phyloP scores from a whole-genome alignment of 1,140 invertebrate genomes.

The Anthonomus grandis region DNA sequence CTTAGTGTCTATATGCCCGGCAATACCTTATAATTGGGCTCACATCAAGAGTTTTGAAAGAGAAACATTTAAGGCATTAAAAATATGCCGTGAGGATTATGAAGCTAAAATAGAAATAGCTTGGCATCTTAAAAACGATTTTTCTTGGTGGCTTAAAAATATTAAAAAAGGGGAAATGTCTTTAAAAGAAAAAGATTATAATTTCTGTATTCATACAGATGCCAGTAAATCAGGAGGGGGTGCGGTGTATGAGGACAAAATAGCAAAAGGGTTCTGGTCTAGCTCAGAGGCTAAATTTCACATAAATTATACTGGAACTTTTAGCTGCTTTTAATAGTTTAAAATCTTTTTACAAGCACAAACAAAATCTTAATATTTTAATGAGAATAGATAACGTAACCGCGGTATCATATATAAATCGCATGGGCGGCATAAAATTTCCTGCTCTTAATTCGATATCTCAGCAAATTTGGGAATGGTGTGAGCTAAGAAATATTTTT shows the following conservation, averaged over 20 bases:
- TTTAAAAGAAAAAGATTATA: too few species aligned
- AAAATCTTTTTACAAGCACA: background rate
- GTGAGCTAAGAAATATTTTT: too few species aligned
- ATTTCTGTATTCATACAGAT: background rate
- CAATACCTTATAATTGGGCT: background rate
- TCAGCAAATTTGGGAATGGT: too few species aligned
- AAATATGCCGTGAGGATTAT: background rate
- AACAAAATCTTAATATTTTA: slow-evolving; percentile 6
- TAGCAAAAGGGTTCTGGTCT: slow-evolving; percentile 1
- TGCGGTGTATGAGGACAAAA: background rate
- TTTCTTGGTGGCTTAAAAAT: background rate
- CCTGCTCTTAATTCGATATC: too few species aligned
- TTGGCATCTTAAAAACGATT: background rate
- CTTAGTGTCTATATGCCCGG: background rate
- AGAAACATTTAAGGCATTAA: background rate
- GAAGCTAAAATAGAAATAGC: background rate
- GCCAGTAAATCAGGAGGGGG: too few species aligned
- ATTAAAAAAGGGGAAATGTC: background rate
- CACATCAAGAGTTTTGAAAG: background rate
- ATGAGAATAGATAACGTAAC: slow-evolving; percentile 4
- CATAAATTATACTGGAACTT: slow-evolving; percentile 11
- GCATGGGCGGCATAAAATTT: background rate
- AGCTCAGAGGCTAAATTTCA: background rate
- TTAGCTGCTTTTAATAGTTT: slow-evolving; percentile 8
- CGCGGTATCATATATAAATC: too few species aligned